phyloP scores from a whole-genome alignment of 2,797 vertebrate species.

The Dipus sagitta region DNA sequence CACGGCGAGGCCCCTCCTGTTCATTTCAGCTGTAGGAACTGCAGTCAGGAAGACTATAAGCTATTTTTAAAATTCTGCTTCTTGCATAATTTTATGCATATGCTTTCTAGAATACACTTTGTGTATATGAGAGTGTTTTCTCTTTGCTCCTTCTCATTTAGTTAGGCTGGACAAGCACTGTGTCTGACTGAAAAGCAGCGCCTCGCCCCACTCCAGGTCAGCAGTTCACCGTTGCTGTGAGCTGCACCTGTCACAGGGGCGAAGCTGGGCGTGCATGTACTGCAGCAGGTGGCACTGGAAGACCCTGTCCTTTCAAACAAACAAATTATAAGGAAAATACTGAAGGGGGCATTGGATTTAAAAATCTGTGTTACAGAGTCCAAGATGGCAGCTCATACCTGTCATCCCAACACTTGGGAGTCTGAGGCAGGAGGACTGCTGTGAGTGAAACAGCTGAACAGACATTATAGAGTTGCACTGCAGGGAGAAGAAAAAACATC shows the following conservation, averaged over 20 bases:
- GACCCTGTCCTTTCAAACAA: constrained; percentile 61
- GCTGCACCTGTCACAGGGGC: constrained; percentile 38
- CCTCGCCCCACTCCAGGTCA: constrained; percentile 68
- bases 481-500: constrained; percentile 21
- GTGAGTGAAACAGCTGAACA: neutral
- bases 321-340: constrained; percentile 59
- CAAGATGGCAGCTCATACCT: neutral
- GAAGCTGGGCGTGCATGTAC: constrained; percentile 46
- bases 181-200: constrained; percentile 67
- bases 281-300: constrained; percentile 71
- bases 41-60: constrained; percentile 74
- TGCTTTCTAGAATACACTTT: constrained; percentile 81
- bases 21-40: constrained; percentile 80
- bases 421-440: neutral
- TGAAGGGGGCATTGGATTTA: constrained; percentile 55
- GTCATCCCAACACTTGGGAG: neutral
- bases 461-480: constrained; percentile 1
- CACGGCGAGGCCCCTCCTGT: constrained; percentile 75
- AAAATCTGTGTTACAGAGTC: neutral
- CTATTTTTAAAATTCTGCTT: constrained; percentile 79
- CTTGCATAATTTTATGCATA: constrained; percentile 77
- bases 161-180: constrained; percentile 66
- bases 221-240: constrained; percentile 56
- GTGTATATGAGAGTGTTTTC: constrained; percentile 67
- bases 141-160: constrained; percentile 77